Evolutionary conservation across 2,888 invertebrate species (phyloP), one percentile per base, ranked within the genome.

Genomic region (Capitulum mitella): DNA sequence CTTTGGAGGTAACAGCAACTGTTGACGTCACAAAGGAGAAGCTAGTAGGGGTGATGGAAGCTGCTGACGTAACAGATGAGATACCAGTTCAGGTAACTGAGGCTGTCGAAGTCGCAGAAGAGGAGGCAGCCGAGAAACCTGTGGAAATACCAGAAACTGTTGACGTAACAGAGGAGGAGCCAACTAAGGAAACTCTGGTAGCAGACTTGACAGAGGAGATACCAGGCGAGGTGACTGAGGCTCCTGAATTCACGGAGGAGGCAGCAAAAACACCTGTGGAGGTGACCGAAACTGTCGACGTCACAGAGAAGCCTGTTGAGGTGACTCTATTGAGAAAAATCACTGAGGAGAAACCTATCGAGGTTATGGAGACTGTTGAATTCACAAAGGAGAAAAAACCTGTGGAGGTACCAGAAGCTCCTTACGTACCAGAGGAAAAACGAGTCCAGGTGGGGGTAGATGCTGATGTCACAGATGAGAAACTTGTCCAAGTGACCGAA

Each of bases 371-470:
- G 1, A 10, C n/a, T 6, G 26, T 26, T 1, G 26, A 54, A 5
- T 0, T 54, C 5, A 6, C n/a, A n/a, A n/a, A 54, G 54, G 48
- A 19, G 5, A 5, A 51, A 51, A 3, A 51, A 51, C 19, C 51
- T 51, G 2, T 3, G 19, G 26, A 58, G n/a, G 58, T 29, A 22
- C 5, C 3, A 3, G 54, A 54, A 6, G 54, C 16, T 6, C 6
- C 22, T 22, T 8, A n/a, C n/a, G 54, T 78, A 26, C 51, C 61
- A 26, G 22, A 32, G 5, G 77, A 54, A 19, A 78, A 79, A 70
- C 74, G 29, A 16, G 46, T 77, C n/a, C 48, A 37, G 16, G 37
- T 78, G n/a, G 74, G 51, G 34, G 51, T 54, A 46, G 37, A 74
- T 34, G 74, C 76, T 46, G 74, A 77, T 34, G 74, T 75, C 22